A percentile compares a stretch with the other conserved stretches of the same genome.
These are phyloP conservation scores for Drosophila sturtevanti DNA, from an alignment of 1,140 invertebrate species.

Conservation along the genomic window DNA sequence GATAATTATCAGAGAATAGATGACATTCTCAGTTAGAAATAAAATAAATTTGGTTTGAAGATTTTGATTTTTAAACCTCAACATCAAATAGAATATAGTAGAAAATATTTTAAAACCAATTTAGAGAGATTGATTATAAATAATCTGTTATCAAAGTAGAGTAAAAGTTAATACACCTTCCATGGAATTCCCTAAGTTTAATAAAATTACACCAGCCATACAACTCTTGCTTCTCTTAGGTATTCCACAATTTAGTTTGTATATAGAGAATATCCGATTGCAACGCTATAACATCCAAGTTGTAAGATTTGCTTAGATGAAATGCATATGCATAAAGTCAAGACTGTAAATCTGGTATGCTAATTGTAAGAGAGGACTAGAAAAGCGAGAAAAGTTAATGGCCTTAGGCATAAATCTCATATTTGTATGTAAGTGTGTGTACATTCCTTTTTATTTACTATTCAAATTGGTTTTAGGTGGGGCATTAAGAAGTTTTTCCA, in stretches of 20 bases:
- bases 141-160: no score
- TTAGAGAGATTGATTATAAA: no score
- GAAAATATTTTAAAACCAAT: no score
- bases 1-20: no score
- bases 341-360: neutral
- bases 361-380: slow-evolving; percentile 7
- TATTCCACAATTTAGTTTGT: neutral
- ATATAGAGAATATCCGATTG: neutral
- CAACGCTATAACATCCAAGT: neutral
- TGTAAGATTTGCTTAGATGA: neutral
- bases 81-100: no score
- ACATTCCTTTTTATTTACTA: neutral
- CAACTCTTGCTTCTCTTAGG: no score
- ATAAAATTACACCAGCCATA: no score
- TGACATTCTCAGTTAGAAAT: no score
- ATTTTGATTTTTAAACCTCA: no score
- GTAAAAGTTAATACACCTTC: no score
- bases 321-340: slow-evolving; percentile 47
- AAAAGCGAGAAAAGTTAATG: slow-evolving; percentile 22
- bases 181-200: no score
- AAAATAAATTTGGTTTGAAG: no score
- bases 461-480: neutral
- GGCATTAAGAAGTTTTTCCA: neutral
- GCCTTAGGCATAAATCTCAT: slow-evolving; percentile 35
- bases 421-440: neutral